Conservation (phyloP, 2,888 invertebrate species). For the Epistrophe eligans region DNA sequence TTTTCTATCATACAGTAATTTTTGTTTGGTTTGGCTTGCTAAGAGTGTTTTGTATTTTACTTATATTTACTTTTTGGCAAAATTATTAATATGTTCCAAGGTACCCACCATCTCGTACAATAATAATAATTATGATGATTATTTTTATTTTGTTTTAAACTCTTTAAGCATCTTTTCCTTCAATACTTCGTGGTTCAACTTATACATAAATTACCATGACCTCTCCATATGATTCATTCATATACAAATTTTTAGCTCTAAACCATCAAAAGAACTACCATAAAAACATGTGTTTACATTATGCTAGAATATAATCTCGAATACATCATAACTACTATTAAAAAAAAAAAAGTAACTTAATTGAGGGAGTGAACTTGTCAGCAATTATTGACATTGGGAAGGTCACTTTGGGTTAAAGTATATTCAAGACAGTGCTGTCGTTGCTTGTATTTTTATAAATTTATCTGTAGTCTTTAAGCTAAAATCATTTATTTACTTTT, state of each 20-base stretch:
- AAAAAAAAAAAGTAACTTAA: slow-evolving; percentile 50
- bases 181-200: slow-evolving; percentile 24
- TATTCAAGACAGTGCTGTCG: slow-evolving; percentile 26
- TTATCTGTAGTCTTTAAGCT: too few species aligned
- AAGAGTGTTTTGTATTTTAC: background rate
- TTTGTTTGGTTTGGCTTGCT: background rate
- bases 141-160: slow-evolving; percentile 14
- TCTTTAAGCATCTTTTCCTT: slow-evolving; percentile 35
- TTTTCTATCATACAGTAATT: background rate
- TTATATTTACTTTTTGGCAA: slow-evolving; percentile 2
- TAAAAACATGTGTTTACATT: slow-evolving; percentile 11
- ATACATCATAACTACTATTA: slow-evolving; percentile 32
- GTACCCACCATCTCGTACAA: slow-evolving; percentile 41
- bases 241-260: slow-evolving; percentile 10
- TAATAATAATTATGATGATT: slow-evolving; percentile 13
- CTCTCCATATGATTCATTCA: slow-evolving; percentile 60
- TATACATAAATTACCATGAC: slow-evolving; percentile 59
- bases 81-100: slow-evolving; percentile 42
- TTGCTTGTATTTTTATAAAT: too few species aligned
- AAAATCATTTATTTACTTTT: too few species aligned
- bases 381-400: slow-evolving; percentile 75
- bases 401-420: slow-evolving; percentile 56
- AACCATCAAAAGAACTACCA: slow-evolving; percentile 45
- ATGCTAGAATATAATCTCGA: slow-evolving; percentile 1
- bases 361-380: slow-evolving; percentile 74